A percentile compares a stretch with the other conserved stretches of the same genome.
Evolutionary conservation across 2,113 vertebrate genomes (phyloP).

Genomic region (Tichodroma muraria): DNA sequence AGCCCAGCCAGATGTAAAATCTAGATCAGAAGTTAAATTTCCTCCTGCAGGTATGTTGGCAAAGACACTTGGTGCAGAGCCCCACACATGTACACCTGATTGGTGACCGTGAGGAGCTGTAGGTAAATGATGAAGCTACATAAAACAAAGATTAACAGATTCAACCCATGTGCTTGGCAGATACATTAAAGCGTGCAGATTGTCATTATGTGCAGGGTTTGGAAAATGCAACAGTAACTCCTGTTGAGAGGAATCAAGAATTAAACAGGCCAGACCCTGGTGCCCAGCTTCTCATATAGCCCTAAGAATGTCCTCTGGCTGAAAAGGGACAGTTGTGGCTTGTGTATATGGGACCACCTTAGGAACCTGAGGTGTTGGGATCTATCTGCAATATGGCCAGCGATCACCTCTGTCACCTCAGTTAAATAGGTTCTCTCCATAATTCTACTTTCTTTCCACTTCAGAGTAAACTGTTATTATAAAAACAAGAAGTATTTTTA

Average conservation of each 20-base stretch:
- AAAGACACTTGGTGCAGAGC: background rate
- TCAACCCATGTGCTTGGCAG: conserved; percentile 1
- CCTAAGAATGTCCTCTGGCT: background rate
- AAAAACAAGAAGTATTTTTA: background rate
- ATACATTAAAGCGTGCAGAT: background rate
- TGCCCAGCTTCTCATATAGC: background rate
- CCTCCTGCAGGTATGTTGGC: conserved; percentile 24
- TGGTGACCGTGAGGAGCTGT: background rate
- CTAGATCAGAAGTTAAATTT: conserved; percentile 49
- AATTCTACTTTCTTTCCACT: background rate
- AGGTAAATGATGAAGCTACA: conserved; percentile 5
- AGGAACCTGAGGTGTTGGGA: background rate
- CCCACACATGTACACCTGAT: background rate
- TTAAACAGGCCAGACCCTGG: background rate
- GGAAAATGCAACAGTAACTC: background rate
- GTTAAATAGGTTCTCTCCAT: background rate
- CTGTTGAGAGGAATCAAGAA: background rate
- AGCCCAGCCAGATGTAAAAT: conserved; percentile 30
- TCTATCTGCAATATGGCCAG: background rate
- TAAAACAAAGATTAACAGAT: conserved; percentile 13
- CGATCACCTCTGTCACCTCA: background rate
- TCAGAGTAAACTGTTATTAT: background rate
- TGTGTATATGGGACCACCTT: background rate
- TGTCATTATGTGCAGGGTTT: background rate
- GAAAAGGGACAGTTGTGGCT: background rate